These are phyloP conservation scores for Leptinotarsa defecta DNA, from an alignment of 1,140 invertebrate genomes.

Conservation along the genomic window DNA sequence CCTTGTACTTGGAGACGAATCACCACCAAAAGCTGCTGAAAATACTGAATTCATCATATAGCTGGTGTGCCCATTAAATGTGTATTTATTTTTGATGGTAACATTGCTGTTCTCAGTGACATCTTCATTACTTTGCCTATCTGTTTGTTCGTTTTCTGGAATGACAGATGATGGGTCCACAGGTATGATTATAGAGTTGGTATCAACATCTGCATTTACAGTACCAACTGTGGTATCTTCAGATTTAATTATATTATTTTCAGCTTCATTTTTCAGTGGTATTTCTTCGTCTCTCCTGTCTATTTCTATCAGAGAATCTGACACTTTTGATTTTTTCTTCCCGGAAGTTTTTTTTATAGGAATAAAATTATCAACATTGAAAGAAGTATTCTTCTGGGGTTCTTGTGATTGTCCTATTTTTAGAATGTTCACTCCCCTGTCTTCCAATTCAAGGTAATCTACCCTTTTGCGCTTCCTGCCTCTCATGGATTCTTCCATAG, in stretches of 20 bases:
- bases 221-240: not conserved
- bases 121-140: slow-evolving; percentile 7
- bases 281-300: not conserved
- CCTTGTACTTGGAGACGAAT: not conserved
- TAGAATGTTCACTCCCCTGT: not conserved
- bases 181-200: not conserved
- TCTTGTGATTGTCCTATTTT: not conserved
- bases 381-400: no score
- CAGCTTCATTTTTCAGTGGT: not conserved
- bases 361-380: not conserved
- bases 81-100: slow-evolving; percentile 21
- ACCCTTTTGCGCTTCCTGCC: slow-evolving; percentile 28
- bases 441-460: slow-evolving; percentile 33
- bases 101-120: not conserved
- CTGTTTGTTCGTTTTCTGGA: slow-evolving; percentile 6
- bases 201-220: not conserved
- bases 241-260: slow-evolving; percentile 3
- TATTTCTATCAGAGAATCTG: not conserved
- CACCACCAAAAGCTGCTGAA: not conserved
- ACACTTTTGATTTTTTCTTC: not conserved
- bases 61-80: slow-evolving; percentile 27
- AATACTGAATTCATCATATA: slow-evolving; percentile 33
- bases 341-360: no score
- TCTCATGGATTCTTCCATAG: slow-evolving; percentile 20
- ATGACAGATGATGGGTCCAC: no score